Base-by-base conservation (phyloP, 1,140 invertebrate species). In the Drosophila bocqueti region DNA sequence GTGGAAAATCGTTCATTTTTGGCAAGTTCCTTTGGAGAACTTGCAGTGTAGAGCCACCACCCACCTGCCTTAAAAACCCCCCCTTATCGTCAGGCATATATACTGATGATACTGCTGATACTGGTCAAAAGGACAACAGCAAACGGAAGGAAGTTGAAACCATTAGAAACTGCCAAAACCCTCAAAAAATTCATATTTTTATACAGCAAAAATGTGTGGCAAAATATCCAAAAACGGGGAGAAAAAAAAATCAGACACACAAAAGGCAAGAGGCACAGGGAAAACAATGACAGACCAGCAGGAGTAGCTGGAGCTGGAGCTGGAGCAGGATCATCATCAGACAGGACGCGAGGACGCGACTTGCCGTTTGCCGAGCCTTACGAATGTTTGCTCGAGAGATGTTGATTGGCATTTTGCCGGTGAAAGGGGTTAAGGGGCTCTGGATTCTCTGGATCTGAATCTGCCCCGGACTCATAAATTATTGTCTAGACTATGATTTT, bases 401-500 rank as follows among this genome's bases (percentile, higher is more conserved):
- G 85, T 89, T 89, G 84, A 89, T 89, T 89, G 84, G 84, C 84
- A 89, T 90, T 75, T 47, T 46, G 0, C 26, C 29, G n/a, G 29
- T 2, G 21, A 68, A 54, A 40, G 61, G 67, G 64, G 65, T 69
- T 79, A 78, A 75, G 63, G 43, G 40, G 38, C 52, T 36, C 24
- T 24, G 26, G 54, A 57, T 24, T 55, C 50, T 52, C 54, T 55
- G 36, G 21, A 24, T 36, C 34, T 24, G 50, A 36, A 24, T 55
- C 50, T 34, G 50, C 66, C 79, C 81, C 73, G 81, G 69, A 69
- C 91, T 92, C 91, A 92, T 92, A 92, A 92, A 92, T 92, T 92
- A 92, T 92, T 92, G 91, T 92, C 91, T 92, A 92, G 91, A 92
- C 91, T 92, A 92, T 92, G 91, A 92, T 92, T 92, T 92, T 92